Percentiles rank a stretch among this genome's conserved stretches.
These are phyloP conservation scores for Odocoileus hemionus DNA, from an alignment of 2,113 vertebrate species.

Conservation along the genomic window DNA sequence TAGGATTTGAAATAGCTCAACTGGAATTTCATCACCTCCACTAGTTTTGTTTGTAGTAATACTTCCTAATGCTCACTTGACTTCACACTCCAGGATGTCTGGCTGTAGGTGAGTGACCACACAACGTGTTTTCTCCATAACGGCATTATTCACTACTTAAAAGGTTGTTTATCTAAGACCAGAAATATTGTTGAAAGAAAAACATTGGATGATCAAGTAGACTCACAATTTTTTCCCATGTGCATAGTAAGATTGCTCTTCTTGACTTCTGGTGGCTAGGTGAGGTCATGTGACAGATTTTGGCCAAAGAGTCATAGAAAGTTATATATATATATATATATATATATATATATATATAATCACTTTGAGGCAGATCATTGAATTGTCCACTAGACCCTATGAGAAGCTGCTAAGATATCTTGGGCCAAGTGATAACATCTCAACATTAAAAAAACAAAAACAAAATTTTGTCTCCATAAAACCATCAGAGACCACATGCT, in stretches of 20 bases:
- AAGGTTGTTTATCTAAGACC: background rate
- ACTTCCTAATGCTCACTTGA: background rate
- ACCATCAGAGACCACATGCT: background rate
- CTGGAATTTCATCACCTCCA: background rate
- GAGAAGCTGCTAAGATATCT: background rate
- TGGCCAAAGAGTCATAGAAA: background rate
- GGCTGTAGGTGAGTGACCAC: background rate
- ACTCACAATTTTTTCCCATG: background rate
- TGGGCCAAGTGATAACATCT: background rate
- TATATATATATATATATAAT: background rate
- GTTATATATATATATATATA: background rate
- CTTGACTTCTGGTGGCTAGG: background rate
- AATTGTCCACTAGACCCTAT: background rate
- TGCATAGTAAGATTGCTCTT: background rate
- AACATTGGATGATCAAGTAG: background rate
- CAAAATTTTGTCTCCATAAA: background rate
- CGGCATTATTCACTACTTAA: background rate
- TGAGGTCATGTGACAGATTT: background rate
- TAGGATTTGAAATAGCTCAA: background rate
- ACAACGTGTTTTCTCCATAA: background rate
- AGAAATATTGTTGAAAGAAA: background rate
- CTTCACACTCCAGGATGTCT: background rate
- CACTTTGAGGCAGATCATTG: background rate
- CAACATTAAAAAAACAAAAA: background rate
- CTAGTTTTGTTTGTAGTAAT: background rate